phyloP scores from a whole-genome alignment of 1,140 invertebrate genomes.

The Sitodiplosis mosellana region DNA sequence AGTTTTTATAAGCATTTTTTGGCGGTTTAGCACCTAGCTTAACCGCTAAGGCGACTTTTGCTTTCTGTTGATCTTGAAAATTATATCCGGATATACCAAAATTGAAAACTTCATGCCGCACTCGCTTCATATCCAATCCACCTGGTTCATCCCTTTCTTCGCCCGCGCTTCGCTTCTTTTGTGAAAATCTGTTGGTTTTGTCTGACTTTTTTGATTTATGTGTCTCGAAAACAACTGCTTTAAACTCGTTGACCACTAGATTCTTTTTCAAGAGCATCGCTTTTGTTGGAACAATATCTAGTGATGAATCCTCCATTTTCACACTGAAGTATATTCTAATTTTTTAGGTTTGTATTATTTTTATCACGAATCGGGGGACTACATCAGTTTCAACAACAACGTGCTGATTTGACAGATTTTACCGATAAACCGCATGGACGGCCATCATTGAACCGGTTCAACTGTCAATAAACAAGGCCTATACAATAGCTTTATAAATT shows the following conservation, averaged over 20 bases:
- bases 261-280: conserved; percentile 18
- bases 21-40: conserved; percentile 41
- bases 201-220: conserved; percentile 18
- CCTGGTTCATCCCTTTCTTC: background rate
- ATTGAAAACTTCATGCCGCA: conserved; percentile 40
- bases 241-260: conserved; percentile 13
- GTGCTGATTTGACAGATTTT: too few relatives aligned
- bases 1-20: conserved; percentile 35
- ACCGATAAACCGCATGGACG: too few relatives aligned
- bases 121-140: conserved; percentile 34
- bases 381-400: too few relatives aligned
- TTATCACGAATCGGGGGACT: too few relatives aligned
- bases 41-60: conserved; percentile 36
- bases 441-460: too few relatives aligned
- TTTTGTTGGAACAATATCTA: conserved; percentile 19
- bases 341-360: too few relatives aligned
- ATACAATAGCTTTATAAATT: too few relatives aligned
- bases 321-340: too few relatives aligned
- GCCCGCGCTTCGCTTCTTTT: conserved; percentile 5
- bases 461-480: too few relatives aligned
- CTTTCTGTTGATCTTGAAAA: conserved; percentile 31
- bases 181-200: conserved; percentile 1
- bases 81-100: conserved; percentile 41
- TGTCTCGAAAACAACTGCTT: conserved; percentile 18
- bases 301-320: background rate